Evolutionary conservation across 2,888 invertebrate species (phyloP), one percentile per base, ranked within the genome.

Genomic region (Odontothrips loti): DNA sequence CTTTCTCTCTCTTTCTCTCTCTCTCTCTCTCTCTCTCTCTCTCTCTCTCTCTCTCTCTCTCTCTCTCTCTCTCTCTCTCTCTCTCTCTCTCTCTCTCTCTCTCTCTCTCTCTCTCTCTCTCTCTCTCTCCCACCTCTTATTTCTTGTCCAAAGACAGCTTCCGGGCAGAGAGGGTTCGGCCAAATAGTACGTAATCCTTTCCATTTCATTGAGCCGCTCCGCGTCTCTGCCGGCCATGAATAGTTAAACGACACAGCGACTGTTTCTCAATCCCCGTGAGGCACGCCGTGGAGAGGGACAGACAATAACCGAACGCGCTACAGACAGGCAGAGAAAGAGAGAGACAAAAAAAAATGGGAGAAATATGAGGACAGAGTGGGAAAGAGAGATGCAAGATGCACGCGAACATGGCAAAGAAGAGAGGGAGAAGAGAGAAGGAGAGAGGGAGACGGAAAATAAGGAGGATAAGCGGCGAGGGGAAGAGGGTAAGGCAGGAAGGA

Each of bases 131-230:
- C n/a, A n/a, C n/a, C n/a, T n/a, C n/a, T n/a, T 6, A 43, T 43
- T 43, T 43, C 34, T 43, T 43, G 34, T 43, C 34, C 34, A 43
- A 43, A 43, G 34, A 43, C 34, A 2, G 34, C 34, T 43, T 6
- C 34, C 34, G 6, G 34, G 34, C 34, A 43, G 34, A 6, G 34
- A 43, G 34, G 34, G 34, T 6, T 43, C 3, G 23, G 10, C 27
- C 68, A 75, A 75, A 75, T 12, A 75, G 68, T 27, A 43, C 34
- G 68, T 75, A 75, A 75, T 75, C 68, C 68, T 75, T 58, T 75
- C 68, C 27, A 75, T 27, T 75, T 75, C 68, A 75, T 75, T 75
- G 23, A 58, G 51, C 3, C n/a, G 58, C 11, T 11, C 17, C 58
- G 10, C 17, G 20, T 58, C 34, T 43, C 34, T 6, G 34, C 34